Percentiles rank a stretch among this genome's conserved stretches.
phyloP scores from a whole-genome alignment of 2,113 vertebrate genomes.

The Odocoileus virginianus region DNA sequence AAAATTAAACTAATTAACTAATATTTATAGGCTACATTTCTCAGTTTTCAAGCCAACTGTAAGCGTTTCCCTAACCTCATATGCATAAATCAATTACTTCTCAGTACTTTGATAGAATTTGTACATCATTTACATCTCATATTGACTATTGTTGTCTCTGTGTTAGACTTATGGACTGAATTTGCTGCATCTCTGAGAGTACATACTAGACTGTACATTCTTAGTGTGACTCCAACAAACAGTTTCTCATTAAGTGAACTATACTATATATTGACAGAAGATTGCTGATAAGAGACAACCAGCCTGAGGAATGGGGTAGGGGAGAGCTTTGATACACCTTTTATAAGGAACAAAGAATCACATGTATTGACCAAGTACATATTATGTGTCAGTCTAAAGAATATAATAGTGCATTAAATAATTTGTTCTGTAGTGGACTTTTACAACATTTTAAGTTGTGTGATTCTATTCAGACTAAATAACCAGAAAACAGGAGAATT shows the following conservation, averaged over 20 bases:
- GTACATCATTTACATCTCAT: neutral
- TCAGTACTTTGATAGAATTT: neutral
- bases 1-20: neutral
- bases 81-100: neutral
- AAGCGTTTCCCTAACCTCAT: neutral
- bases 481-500: neutral
- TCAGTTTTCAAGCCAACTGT: neutral
- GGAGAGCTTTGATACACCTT: fast-evolving
- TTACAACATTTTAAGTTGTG: neutral
- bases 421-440: neutral
- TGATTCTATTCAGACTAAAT: neutral
- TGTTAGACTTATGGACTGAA: neutral
- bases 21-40: neutral
- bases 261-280: neutral
- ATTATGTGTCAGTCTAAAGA: neutral
- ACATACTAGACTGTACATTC: neutral
- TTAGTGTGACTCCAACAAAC: neutral
- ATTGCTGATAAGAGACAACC: neutral
- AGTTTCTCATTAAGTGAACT: neutral
- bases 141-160: neutral
- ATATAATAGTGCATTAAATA: neutral
- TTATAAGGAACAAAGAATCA: neutral
- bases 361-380: neutral
- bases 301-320: fast-evolving
- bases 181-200: neutral